A percentile compares a stretch with the other conserved stretches of the same genome.
Conservation (phyloP, 2,888 invertebrate species). For the Agapostemon virescens region DNA sequence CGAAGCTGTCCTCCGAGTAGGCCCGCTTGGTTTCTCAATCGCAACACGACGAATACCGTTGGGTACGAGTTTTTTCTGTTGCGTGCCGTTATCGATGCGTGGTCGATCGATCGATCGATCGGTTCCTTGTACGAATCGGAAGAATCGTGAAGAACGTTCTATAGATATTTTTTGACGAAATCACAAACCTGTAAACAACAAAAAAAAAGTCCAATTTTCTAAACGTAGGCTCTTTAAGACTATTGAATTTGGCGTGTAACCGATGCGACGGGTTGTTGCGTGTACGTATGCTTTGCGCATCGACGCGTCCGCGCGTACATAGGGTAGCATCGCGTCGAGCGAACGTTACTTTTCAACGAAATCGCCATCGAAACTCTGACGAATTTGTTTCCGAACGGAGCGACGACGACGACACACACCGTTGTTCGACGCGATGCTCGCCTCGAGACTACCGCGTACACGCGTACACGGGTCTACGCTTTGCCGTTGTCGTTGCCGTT, state of each 20-base stretch:
- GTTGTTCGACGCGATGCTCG: conserved; percentile 12
- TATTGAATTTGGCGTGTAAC: conserved; percentile 52
- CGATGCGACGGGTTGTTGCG: conserved; percentile 40
- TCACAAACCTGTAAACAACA: conserved; percentile 46
- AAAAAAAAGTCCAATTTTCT: conserved; percentile 56
- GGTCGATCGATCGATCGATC: conserved; percentile 29
- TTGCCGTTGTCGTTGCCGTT: too few relatives aligned
- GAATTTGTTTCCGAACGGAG: not conserved
- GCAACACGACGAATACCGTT: not conserved
- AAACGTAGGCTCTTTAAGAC: conserved; percentile 60
- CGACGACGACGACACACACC: not conserved
- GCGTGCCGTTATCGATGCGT: not conserved
- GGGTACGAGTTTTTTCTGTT: not conserved
- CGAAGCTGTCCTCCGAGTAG: not conserved
- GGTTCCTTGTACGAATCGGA: conserved; percentile 47
- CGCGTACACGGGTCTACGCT: not conserved
- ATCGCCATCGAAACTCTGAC: not conserved
- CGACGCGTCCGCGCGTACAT: not conserved
- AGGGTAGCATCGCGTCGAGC: conserved; percentile 26
- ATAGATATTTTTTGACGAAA: conserved; percentile 59
- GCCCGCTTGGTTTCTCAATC: not conserved
- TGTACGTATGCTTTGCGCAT: conserved; percentile 11
- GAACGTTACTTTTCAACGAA: not conserved
- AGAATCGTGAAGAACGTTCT: conserved; percentile 47
- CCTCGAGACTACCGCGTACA: not conserved